A percentile compares a stretch with the other conserved stretches of the same genome.
Evolutionary conservation across 2,797 vertebrate genomes (phyloP).

Genomic region (Etheostoma nigrum): DNA sequence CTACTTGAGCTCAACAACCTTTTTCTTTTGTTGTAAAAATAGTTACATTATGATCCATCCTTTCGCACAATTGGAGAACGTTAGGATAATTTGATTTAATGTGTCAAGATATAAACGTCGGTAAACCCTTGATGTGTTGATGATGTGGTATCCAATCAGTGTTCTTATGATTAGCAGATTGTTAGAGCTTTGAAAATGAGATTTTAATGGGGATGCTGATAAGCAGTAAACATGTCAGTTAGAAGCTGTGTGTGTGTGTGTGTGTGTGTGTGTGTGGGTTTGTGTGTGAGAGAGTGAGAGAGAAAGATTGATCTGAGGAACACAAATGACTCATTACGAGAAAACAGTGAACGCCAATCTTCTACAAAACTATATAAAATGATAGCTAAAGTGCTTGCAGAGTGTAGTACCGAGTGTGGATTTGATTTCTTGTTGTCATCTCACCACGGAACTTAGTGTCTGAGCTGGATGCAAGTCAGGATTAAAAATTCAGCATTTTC

Average conservation of each 20-base stretch:
- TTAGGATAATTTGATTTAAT: constrained; percentile 29
- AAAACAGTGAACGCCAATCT: constrained; percentile 15
- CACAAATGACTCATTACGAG: constrained; percentile 14
- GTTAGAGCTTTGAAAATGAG: constrained; percentile 48
- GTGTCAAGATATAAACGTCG: constrained; percentile 9
- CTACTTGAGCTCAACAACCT: constrained; percentile 16
- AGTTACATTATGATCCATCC: background rate
- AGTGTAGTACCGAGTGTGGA: background rate
- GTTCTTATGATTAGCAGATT: constrained; percentile 38
- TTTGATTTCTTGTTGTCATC: background rate
- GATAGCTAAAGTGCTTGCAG: background rate
- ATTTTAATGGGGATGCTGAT: constrained; percentile 53
- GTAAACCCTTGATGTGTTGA: constrained; percentile 19
- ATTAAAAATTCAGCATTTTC: background rate
- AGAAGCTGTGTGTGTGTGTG: background rate
- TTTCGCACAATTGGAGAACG: constrained; percentile 8
- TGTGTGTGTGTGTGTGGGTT: background rate
- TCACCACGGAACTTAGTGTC: constrained; percentile 6
- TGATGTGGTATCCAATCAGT: constrained; percentile 45
- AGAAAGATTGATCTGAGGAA: constrained; percentile 5
- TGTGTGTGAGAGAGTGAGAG: background rate
- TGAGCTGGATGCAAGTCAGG: background rate
- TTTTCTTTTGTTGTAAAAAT: constrained; percentile 19
- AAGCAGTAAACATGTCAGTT: constrained; percentile 42
- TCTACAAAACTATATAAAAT: background rate